phyloP scores from a whole-genome alignment of 2,888 invertebrate genomes.

The Sphinx pinastri region DNA sequence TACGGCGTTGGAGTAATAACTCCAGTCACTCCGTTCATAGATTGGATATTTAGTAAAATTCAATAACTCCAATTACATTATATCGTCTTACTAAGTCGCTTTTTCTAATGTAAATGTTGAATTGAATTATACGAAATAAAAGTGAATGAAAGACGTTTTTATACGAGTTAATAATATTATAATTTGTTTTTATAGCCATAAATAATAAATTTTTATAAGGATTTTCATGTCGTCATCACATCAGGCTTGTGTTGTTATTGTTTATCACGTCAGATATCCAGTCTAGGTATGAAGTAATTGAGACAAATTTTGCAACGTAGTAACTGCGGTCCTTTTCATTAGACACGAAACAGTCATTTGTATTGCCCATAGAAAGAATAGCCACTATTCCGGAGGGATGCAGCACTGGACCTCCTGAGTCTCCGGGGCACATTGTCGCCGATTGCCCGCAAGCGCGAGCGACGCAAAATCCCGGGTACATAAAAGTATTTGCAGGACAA shows the following conservation, averaged over 20 bases:
- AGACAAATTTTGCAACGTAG: conserved; percentile 18
- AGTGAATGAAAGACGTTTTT: neutral
- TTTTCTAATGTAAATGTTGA: too few species aligned
- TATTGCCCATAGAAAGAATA: conserved; percentile 19
- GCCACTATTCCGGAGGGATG: conserved; percentile 28
- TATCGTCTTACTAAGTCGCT: neutral
- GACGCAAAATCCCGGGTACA: conserved; percentile 27
- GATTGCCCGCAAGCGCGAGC: conserved; percentile 21
- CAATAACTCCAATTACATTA: neutral
- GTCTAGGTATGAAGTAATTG: conserved; percentile 20
- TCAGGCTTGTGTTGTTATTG: neutral
- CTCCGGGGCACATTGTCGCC: conserved; percentile 23
- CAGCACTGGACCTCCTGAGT: conserved; percentile 29
- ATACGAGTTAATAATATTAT: too few species aligned
- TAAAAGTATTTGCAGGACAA: neutral
- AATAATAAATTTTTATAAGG: too few species aligned
- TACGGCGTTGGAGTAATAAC: neutral
- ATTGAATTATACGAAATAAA: neutral
- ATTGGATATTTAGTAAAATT: conserved; percentile 2
- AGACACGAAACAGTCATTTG: conserved; percentile 2
- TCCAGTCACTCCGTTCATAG: neutral
- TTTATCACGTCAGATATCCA: conserved; percentile 22
- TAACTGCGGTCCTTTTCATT: neutral
- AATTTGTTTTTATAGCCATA: too few species aligned
- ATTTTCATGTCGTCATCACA: too few species aligned